Percentiles rank a stretch among this genome's conserved stretches.
Evolutionary conservation across 2,113 vertebrate species (phyloP).

Genomic region (Tragelaphus buxtoni): DNA sequence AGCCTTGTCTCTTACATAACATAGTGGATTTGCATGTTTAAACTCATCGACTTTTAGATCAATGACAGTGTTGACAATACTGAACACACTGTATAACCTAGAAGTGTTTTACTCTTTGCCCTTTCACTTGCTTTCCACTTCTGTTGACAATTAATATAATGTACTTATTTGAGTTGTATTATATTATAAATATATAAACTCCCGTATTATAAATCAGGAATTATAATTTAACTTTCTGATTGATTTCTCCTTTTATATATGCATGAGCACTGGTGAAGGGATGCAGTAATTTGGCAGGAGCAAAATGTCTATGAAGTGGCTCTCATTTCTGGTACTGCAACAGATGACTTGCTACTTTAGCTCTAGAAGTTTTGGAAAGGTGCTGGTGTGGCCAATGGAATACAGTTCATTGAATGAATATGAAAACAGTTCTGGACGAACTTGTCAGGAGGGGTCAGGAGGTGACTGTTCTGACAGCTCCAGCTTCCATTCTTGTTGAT

Average conservation of each 20-base stretch:
- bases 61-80: not conserved
- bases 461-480: constrained; percentile 77
- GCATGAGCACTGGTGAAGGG: not conserved
- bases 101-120: not conserved
- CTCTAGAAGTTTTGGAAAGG: constrained; percentile 58
- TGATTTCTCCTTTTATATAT: not conserved
- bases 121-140: not conserved
- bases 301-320: not conserved
- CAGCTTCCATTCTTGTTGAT: constrained; percentile 71
- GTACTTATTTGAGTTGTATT: not conserved
- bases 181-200: not conserved
- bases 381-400: constrained; percentile 84
- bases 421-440: constrained; percentile 79
- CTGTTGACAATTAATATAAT: not conserved
- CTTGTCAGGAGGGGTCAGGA: constrained; percentile 78
- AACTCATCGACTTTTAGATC: not conserved
- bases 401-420: constrained; percentile 86
- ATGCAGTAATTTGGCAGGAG: not conserved
- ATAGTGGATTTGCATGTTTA: not conserved
- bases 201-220: not conserved
- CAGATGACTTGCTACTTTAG: not conserved
- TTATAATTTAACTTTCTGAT: not conserved
- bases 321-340: constrained; percentile 47
- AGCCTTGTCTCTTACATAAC: not conserved
- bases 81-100: too few species aligned